Evolutionary conservation across 1,140 invertebrate genomes (phyloP).

Genomic region (Leptopilina clavipes): DNA sequence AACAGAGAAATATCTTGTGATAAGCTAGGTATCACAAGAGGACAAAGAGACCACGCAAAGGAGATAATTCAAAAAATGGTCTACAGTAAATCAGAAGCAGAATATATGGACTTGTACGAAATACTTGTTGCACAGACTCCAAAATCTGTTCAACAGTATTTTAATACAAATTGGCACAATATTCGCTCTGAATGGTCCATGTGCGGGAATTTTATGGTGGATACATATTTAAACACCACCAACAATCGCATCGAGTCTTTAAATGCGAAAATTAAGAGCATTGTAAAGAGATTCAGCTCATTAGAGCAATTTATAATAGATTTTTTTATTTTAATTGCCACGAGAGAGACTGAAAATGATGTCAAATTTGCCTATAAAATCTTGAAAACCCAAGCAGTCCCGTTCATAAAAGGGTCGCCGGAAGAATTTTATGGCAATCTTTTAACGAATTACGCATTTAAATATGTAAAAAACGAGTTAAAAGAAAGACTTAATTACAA

Average conservation of each 20-base stretch:
- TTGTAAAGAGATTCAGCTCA: constrained; percentile 25
- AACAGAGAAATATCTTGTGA: constrained; percentile 21
- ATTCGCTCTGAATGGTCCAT: constrained; percentile 43
- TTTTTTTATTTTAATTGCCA: constrained; percentile 40
- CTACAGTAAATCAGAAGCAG: constrained; percentile 43
- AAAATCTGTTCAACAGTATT: constrained; percentile 44
- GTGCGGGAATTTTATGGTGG: constrained; percentile 16
- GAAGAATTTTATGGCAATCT: not conserved
- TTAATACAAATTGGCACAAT: constrained; percentile 51
- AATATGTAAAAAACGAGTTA: not conserved
- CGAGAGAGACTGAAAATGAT: not conserved
- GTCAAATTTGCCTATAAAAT: not conserved
- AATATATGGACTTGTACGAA: constrained; percentile 44
- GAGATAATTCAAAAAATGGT: constrained; percentile 44
- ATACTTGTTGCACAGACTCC: constrained; percentile 39
- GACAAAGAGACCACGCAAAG: constrained; percentile 22
- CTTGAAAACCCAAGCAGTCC: not conserved
- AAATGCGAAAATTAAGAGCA: constrained; percentile 46
- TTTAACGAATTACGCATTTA: not conserved
- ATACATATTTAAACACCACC: constrained; percentile 45
- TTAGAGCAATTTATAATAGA: constrained; percentile 18
- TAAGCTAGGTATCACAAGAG: constrained; percentile 20
- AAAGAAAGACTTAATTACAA: too few species aligned
- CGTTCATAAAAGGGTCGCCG: not conserved
- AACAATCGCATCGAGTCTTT: constrained; percentile 48